A percentile compares a stretch with the other conserved stretches of the same genome.
Conservation (phyloP, 2,797 vertebrate genomes). For the Emys orbicularis region DNA sequence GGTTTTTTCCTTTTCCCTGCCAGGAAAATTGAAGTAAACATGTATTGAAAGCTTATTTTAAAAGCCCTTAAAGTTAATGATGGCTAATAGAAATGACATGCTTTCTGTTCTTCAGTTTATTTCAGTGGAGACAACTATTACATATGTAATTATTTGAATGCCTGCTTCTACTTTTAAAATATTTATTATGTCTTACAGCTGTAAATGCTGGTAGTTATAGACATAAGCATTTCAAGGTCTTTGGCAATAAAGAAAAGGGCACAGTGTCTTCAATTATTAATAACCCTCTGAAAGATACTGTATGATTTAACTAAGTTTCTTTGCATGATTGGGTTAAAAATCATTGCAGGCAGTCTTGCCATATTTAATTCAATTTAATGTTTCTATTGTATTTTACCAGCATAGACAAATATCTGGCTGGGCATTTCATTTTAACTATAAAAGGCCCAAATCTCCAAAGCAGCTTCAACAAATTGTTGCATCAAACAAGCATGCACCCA, state of each 20-base stretch:
- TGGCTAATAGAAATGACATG: background rate
- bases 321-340: background rate
- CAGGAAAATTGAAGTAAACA: background rate
- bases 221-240: background rate
- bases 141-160: background rate
- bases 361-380: background rate
- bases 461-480: background rate
- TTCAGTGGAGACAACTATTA: background rate
- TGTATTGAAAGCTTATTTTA: background rate
- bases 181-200: background rate
- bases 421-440: background rate
- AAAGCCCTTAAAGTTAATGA: background rate
- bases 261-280: background rate
- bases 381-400: background rate
- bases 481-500: background rate
- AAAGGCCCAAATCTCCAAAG: background rate
- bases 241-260: background rate
- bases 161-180: background rate
- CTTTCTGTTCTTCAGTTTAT: background rate
- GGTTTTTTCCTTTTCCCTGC: background rate
- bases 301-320: background rate
- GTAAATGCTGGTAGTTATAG: background rate
- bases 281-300: background rate
- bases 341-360: background rate
- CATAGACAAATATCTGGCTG: background rate